phyloP scores from a whole-genome alignment of 2,888 invertebrate genomes.

The Alloscopus bannaensis region DNA sequence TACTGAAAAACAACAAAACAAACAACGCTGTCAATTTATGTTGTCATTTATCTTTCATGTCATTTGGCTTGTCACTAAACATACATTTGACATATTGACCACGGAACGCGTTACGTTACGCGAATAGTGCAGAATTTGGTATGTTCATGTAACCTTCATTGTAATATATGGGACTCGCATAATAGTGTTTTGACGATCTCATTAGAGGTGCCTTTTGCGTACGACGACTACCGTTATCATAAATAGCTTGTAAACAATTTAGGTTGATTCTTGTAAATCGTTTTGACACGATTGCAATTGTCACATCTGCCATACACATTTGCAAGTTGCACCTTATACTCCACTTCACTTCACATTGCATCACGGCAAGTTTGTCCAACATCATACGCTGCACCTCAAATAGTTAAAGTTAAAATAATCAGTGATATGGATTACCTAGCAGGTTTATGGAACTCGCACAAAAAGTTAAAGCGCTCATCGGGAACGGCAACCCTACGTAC shows the following conservation, averaged over 20 bases:
- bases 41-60: too few species aligned
- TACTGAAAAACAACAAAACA: conserved; percentile 81
- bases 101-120: neutral
- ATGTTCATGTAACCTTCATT: neutral
- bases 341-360: neutral
- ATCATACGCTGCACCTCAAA: too few species aligned
- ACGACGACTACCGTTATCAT: neutral
- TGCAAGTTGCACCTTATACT: neutral
- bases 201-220: too few species aligned
- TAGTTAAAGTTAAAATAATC: neutral
- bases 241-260: neutral
- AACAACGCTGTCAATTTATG: too few species aligned
- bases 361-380: neutral
- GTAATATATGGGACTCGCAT: neutral
- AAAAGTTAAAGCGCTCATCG: conserved; percentile 93
- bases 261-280: neutral
- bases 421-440: conserved; percentile 81
- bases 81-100: neutral
- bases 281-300: neutral
- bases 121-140: neutral
- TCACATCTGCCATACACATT: neutral
- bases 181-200: neutral
- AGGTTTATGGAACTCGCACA: conserved; percentile 96
- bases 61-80: too few species aligned
- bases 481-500: conserved; percentile 98